Evolutionary conservation across 2,888 invertebrate species (phyloP).

Genomic region (Poecilobothrus nobilitatus): DNA sequence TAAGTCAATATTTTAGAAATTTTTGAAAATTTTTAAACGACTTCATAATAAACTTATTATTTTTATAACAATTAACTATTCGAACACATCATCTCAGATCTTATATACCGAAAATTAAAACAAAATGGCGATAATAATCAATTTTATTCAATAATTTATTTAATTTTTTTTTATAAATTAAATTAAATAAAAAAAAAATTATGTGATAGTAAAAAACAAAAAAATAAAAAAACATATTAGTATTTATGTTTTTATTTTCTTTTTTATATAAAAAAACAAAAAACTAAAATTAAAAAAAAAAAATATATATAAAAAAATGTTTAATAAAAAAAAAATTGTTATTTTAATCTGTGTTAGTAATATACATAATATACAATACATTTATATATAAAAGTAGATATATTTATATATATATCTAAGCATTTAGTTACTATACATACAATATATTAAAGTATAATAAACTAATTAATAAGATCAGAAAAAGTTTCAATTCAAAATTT

Average conservation of each 20-base stretch:
- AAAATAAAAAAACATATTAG: not conserved
- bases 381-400: not conserved
- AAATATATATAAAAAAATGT: not conserved
- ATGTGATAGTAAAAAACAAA: slow-evolving; percentile 7
- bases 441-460: no score
- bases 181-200: not conserved
- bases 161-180: not conserved
- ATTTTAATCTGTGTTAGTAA: slow-evolving; percentile 3
- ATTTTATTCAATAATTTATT: not conserved
- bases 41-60: no score
- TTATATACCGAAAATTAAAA: not conserved
- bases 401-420: not conserved
- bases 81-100: no score
- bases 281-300: slow-evolving; percentile 7
- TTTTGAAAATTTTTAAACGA: no score
- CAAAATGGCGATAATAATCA: not conserved
- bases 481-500: no score
- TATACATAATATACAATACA: not conserved
- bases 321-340: not conserved
- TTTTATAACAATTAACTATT: no score
- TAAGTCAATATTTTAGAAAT: no score
- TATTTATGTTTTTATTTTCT: not conserved
- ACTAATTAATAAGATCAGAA: no score
- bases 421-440: no score
- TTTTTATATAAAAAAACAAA: not conserved